These are phyloP conservation scores for human (Homo sapiens) DNA, from an alignment of 2,113 vertebrate genomes.

Conservation along the genomic window GRCh38 chr6:51682501-51683000, in stretches of 20 bases:
- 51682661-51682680: not conserved
- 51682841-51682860: not conserved
- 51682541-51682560: not conserved
- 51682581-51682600: not conserved
- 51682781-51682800: not conserved
- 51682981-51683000: not conserved
- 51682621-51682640: not conserved
- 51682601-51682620: not conserved
- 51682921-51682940: not conserved
- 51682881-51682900: not conserved
- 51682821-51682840: not conserved
- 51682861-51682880: not conserved
- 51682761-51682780: not conserved
- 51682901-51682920: not conserved
- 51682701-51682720: not conserved
- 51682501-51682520: not conserved
- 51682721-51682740: not conserved
- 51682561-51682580: not conserved
- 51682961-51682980: not conserved
- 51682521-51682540: not conserved
- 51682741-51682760: not conserved
- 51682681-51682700: not conserved
- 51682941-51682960: not conserved
- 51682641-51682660: not conserved
- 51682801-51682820: not conserved